Evolutionary conservation across 2,797 vertebrate species (phyloP), one percentile per base, ranked within the genome.

Genomic region (Phrynocephalus guinanensis): DNA sequence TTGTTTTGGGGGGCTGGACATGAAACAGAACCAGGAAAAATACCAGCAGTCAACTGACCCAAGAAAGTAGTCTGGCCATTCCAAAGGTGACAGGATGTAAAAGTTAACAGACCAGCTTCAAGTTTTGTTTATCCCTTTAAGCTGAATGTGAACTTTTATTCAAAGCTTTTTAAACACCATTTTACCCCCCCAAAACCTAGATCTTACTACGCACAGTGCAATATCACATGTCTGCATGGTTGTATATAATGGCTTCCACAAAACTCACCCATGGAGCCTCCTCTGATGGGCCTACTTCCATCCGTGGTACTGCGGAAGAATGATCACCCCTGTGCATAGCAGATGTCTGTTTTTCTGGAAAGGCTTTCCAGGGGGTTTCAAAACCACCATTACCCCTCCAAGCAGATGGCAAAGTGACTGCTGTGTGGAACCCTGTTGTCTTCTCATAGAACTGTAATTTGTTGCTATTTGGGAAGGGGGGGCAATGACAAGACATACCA

Each of bases 91-190:
- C 1, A 90, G 33, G 3, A 28, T 75, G 79, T 84, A 87, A 78
- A 88, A 78, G 85, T 90, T 86, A 89, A 92, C 44, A 60, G 92
- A 79, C 1, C 26, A 56, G 8, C 11, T 89, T 16, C 0, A 77
- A 92, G 76, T 1, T 86, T 28, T 33, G 60, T 87, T 56, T 87
- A 28, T 78, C 79, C 83, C 92, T 91, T 44, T 88, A 77, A 93
- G 76, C 52, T 63, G 76, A 79, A 67, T 86, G 48, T 70, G 87
- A 88, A 87, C 66, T 22, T 86, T 85, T 90, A 83, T 80, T 22
- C 52, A 79, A 82, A 26, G 48, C 88, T 88, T 88, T 90, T 28
- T 86, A 87, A 92, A 76, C 0, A 5, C 88, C 76, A 26, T 50
- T 71, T 56, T n/a, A n/a, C 15, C 22, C 72, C 18, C 38, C 38